Evolutionary conservation across 1,140 invertebrate species (phyloP), one percentile per base, ranked within the genome.

Genomic region (Lucilia sericata): DNA sequence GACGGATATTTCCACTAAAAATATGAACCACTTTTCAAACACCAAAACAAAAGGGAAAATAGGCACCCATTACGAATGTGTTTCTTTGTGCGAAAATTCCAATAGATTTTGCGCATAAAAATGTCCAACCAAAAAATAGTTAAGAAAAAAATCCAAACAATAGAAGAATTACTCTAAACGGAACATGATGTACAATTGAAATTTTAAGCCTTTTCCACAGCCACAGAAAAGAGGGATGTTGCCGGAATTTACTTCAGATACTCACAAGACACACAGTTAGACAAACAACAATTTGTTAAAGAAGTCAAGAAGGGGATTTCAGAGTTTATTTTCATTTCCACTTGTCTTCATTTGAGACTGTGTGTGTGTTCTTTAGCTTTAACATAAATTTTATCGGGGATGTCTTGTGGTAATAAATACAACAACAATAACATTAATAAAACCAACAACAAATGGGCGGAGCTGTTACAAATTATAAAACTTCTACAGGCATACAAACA

Each of bases 401-500:
- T 42, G 7, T 75, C 5, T 75, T 75, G 25, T 5, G 74, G 74
- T 34, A 76, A 75, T 30, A 76, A 76, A n/a, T 17, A 42, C 10
- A 34, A 76, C 30, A 34, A 76, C 74, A 76, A 30, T n/a, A 19
- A 74, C 65, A 42, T 8, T 42, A 42, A 42, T 42, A 42, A 42
- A 42, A 42, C 5, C 42, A 85, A 85, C 86, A 86, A 86, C 85
- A 90, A 88, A 88, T 89, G 88, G 89, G 89, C 89, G 89, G 89
- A 90, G 89, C 86, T 87, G 87, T 86, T 42, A 65, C 78, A 84
- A 84, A 82, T 82, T 81, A 74, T 84, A 70, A 30, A 74, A 76
- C 75, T n/a, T 12, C 47, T 7, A 36, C 55, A 80, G 70, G 12
- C 70, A 55, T 47, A 55, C 17, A 82, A 81, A 82, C 65, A 55